A percentile compares a stretch with the other conserved stretches of the same genome.
These are phyloP conservation scores for Lutjanus argentimaculatus DNA, from an alignment of 2,797 vertebrate species.

Conservation along the genomic window DNA sequence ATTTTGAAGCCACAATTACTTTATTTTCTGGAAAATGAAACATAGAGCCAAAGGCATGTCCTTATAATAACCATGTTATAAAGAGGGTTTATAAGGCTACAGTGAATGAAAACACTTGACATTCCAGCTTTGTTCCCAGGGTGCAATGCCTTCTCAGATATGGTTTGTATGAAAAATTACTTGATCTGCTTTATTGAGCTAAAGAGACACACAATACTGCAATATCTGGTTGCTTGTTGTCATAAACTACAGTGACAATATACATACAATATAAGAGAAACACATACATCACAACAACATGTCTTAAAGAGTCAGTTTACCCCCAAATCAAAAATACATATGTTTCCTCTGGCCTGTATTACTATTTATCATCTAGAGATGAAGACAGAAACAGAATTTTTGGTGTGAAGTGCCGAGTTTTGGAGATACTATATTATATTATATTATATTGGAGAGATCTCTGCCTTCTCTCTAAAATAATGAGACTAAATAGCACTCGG, in stretches of 20 bases:
- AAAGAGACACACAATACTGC: slow-evolving; percentile 13
- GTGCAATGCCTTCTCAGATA: neutral
- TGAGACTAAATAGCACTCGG: too few relatives aligned
- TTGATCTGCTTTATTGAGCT: slow-evolving; percentile 11
- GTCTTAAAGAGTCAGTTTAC: too few relatives aligned
- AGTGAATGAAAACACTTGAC: slow-evolving; percentile 44
- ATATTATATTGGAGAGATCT: too few relatives aligned
- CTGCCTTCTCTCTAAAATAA: too few relatives aligned
- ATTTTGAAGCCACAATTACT: slow-evolving; percentile 53
- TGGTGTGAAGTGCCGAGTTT: too few relatives aligned
- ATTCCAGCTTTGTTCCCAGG: neutral
- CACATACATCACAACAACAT: slow-evolving; percentile 1
- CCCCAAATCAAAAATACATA: too few relatives aligned
- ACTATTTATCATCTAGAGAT: too few relatives aligned
- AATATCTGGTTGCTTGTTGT: slow-evolving; percentile 4
- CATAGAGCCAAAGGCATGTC: slow-evolving; percentile 42
- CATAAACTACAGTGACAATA: slow-evolving; percentile 3
- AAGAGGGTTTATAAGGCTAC: slow-evolving; percentile 53
- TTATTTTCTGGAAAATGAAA: slow-evolving; percentile 74
- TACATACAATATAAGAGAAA: neutral
- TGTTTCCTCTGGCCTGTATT: too few relatives aligned
- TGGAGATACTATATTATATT: too few relatives aligned
- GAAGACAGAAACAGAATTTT: too few relatives aligned
- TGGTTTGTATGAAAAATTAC: slow-evolving; percentile 10
- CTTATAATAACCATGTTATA: slow-evolving; percentile 47